Evolutionary conservation across 2,888 invertebrate species (phyloP), one percentile per base, ranked within the genome.

Genomic region (Conistra vaccinii): DNA sequence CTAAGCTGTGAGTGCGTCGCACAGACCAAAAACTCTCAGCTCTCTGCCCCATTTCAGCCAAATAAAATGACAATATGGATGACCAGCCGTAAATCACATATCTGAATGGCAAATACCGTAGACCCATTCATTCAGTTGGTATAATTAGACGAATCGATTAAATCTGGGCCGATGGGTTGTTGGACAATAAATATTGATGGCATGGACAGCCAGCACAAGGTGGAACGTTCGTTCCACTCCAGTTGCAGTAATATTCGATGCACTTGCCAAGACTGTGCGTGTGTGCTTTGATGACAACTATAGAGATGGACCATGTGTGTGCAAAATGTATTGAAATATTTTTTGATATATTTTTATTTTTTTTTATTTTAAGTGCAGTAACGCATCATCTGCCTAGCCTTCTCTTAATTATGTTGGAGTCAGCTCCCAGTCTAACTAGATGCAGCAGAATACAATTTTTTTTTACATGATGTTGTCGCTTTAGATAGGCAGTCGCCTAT

Each of bases 201-300:
- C 73, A 87, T 85, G 84, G 86, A 87, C 89, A 88, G 88, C 74
- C 76, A 83, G 73, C 79, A 76, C 86, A 87, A 91, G 89, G 89
- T 89, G 87, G 85, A 84, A 77, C 81, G 72, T 80, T 78, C 69
- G 91, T 91, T 92, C 90, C 91, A 91, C 90, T 90, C 92, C 91
- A 92, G 88, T 92, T 93, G 86, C 83, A 69, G 67, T 86, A 78
- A 89, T 89, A 89, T 86, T 85, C 87, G 83, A 63, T 81, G 79
- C 87, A 85, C 87, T 89, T 92, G 92, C 92, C 92, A 91, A 92
- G 67, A 81, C 60, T 66, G 51, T 51, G 63, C 67, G 48, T 72
- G 79, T 83, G 73, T 71, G 70, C 53, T 71, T 48, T 60, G 51
- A 66, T 61, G 35, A 70, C n/a, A 14, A 6, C 57, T 75, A 23